These are phyloP conservation scores for Gymnothorax javanicus DNA, from an alignment of 2,797 vertebrate species.

Conservation along the genomic window DNA sequence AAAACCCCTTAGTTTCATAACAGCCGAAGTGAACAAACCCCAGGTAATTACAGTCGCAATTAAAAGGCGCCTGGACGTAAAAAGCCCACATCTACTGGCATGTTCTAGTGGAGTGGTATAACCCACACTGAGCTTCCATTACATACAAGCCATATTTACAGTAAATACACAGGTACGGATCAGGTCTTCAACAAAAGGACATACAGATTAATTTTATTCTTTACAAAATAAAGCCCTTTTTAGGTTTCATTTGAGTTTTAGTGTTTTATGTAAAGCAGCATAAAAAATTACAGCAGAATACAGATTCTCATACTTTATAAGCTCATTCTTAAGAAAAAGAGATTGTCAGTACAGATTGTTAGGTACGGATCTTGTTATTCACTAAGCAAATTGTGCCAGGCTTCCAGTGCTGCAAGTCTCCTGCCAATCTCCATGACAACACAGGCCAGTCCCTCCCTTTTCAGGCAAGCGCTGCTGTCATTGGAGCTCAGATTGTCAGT, in stretches of 20 bases:
- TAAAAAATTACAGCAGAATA: constrained; percentile 17
- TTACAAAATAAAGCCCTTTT: constrained; percentile 29
- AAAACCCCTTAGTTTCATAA: not conserved
- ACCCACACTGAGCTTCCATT: not conserved
- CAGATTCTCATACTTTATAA: constrained; percentile 20
- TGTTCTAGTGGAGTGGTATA: not conserved
- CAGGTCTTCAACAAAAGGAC: constrained; percentile 18
- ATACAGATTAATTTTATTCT: constrained; percentile 14
- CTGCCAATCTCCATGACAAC: constrained; percentile 61
- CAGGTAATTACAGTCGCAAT: not conserved
- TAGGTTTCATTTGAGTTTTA: not conserved
- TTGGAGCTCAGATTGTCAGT: constrained; percentile 42
- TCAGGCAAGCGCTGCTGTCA: constrained; percentile 41
- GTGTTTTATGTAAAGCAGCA: constrained; percentile 18
- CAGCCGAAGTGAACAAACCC: not conserved
- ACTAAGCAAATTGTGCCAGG: constrained; percentile 13
- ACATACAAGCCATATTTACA: constrained; percentile 23
- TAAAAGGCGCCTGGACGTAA: not conserved
- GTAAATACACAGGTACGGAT: constrained; percentile 14
- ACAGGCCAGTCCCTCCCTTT: constrained; percentile 68
- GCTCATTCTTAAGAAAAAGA: constrained; percentile 36
- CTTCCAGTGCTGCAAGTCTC: not conserved
- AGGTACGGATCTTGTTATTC: constrained; percentile 38
- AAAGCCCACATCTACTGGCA: not conserved
- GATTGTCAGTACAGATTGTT: constrained; percentile 45